phyloP scores from a whole-genome alignment of 2,797 vertebrate genomes.

The Perodicticus potto region DNA sequence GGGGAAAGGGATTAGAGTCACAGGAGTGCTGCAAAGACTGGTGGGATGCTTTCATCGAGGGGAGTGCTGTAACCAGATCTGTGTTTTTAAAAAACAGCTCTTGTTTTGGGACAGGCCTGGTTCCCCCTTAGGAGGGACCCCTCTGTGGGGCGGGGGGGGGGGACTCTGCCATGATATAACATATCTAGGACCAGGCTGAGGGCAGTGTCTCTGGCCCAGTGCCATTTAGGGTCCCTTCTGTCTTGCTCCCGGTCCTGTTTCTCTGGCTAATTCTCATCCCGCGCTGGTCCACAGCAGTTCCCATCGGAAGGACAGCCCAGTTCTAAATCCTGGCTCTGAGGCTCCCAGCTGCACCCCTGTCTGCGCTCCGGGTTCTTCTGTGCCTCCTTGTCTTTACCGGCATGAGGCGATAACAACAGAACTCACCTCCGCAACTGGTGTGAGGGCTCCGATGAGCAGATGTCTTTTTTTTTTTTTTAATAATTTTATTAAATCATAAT shows the following conservation, averaged over 20 bases:
- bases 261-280: not conserved
- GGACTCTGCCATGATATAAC: not conserved
- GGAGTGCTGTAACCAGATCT: not conserved
- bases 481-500: too few relatives aligned
- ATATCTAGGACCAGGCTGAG: too few relatives aligned
- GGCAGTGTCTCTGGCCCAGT: not conserved
- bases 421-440: not conserved
- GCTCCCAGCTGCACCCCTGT: not conserved
- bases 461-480: too few relatives aligned
- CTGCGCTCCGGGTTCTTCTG: not conserved
- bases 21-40: not conserved
- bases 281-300: not conserved
- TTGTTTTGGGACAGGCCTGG: not conserved
- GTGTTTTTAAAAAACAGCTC: not conserved
- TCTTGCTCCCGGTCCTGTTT: not conserved
- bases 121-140: not conserved
- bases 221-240: not conserved
- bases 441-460: not conserved
- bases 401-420: not conserved
- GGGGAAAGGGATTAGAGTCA: not conserved
- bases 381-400: not conserved
- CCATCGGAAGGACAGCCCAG: too few relatives aligned
- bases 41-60: too few relatives aligned
- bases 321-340: not conserved
- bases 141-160: not conserved